Conservation (phyloP, 2,113 vertebrate genomes). For the Choloepus hoffmanni region DNA sequence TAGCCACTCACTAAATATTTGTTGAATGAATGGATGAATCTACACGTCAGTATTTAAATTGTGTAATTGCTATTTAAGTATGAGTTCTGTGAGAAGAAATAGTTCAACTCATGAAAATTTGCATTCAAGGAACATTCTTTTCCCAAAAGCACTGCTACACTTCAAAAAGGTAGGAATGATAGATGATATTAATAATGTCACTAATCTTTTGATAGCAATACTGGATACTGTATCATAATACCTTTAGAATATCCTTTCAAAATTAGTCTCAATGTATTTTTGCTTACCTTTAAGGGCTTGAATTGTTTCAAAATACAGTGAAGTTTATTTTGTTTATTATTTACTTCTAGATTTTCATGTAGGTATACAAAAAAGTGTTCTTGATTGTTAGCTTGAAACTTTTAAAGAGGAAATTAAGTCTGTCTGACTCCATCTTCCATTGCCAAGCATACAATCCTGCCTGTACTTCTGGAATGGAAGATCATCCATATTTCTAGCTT, state of each 20-base stretch:
- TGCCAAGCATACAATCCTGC: not conserved
- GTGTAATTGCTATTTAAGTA: not conserved
- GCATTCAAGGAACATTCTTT: not conserved
- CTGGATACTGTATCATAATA: not conserved
- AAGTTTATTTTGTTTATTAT: not conserved
- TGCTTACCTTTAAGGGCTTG: not conserved
- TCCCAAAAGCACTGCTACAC: not conserved
- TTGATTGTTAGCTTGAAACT: not conserved
- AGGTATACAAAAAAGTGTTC: not conserved
- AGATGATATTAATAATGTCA: not conserved
- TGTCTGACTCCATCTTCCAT: not conserved
- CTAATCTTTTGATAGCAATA: not conserved
- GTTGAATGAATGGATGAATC: not conserved
- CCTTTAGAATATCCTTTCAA: conserved; percentile 7
- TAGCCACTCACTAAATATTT: not conserved
- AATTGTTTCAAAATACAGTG: not conserved
- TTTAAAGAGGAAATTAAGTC: not conserved
- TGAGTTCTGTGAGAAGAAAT: not conserved
- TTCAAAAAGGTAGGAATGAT: not conserved
- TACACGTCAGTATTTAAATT: not conserved
- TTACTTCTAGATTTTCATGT: not conserved
- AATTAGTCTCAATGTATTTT: not conserved
- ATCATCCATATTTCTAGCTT: not conserved
- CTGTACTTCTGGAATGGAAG: not conserved
- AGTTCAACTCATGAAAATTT: not conserved